Conservation (phyloP, 2,797 vertebrate species). For the Hybognathus amarus region DNA sequence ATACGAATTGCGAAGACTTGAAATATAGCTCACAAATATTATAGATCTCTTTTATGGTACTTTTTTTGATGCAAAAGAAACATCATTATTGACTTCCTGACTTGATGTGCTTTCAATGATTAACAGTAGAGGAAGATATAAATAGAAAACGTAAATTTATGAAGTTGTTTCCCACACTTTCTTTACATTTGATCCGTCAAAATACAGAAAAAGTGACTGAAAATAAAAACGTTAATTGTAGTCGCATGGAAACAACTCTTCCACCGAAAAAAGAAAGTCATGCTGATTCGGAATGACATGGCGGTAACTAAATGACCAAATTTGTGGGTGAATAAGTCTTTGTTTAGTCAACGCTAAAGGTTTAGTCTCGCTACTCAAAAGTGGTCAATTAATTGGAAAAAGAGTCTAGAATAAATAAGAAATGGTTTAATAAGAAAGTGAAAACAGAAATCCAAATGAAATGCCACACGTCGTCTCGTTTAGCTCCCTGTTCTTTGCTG, state of each 20-base stretch:
- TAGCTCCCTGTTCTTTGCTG: too few species aligned
- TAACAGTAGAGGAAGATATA: neutral
- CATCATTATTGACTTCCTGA: too few species aligned
- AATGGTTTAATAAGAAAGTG: neutral
- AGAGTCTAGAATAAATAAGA: conserved; percentile 7
- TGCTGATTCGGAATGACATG: neutral
- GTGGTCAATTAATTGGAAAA: neutral
- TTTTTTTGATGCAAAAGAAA: too few species aligned
- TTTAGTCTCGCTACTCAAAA: neutral
- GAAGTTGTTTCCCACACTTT: neutral
- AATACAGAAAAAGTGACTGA: neutral
- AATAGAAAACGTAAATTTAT: neutral
- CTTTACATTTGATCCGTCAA: neutral
- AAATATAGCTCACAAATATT: too few species aligned
- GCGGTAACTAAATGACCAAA: neutral
- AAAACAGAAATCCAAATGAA: neutral
- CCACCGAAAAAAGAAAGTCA: too few species aligned
- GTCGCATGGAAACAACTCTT: neutral
- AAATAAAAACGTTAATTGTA: neutral
- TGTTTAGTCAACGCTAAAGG: neutral
- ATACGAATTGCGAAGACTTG: too few species aligned
- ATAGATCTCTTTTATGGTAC: too few species aligned
- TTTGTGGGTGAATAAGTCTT: neutral
- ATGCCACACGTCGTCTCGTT: neutral
- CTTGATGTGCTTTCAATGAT: neutral